These are phyloP conservation scores for Pyrgus malvae DNA, from an alignment of 2,888 invertebrate genomes.

Conservation along the genomic window DNA sequence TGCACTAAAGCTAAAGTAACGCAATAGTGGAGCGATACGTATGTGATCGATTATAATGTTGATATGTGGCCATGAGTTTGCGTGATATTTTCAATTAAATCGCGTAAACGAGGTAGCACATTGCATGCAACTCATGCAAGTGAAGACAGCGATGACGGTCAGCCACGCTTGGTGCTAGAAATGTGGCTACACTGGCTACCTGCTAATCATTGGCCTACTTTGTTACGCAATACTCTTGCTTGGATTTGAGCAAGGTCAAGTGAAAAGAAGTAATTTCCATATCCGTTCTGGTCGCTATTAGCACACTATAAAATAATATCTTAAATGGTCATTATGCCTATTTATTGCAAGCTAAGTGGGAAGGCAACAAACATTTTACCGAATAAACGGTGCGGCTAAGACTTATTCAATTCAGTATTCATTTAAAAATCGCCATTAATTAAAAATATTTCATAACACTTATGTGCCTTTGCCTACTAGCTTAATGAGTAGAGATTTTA, in stretches of 20 bases:
- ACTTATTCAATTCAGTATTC: background rate
- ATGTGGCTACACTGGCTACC: conserved; percentile 34
- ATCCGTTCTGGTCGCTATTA: conserved; percentile 40
- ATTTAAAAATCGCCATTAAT: background rate
- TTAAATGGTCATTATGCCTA: conserved; percentile 10
- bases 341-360: conserved; percentile 2
- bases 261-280: conserved; percentile 48
- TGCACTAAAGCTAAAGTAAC: conserved; percentile 13
- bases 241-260: conserved; percentile 54
- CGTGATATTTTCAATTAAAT: conserved; percentile 27
- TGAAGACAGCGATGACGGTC: conserved; percentile 16
- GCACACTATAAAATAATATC: conserved; percentile 8
- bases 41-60: conserved; percentile 25
- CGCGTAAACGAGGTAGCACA: conserved; percentile 32
- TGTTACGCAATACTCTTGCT: conserved; percentile 45
- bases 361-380: background rate
- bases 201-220: conserved; percentile 40
- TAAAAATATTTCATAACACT: background rate
- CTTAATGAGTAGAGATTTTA: background rate
- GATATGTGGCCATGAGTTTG: conserved; percentile 31
- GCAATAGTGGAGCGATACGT: conserved; percentile 10
- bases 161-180: conserved; percentile 45
- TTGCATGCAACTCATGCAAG: conserved; percentile 28
- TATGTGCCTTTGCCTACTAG: too few species aligned
- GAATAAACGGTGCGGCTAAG: background rate